phyloP scores from a whole-genome alignment of 2,113 vertebrate genomes.

The Trematomus loennbergii region DNA sequence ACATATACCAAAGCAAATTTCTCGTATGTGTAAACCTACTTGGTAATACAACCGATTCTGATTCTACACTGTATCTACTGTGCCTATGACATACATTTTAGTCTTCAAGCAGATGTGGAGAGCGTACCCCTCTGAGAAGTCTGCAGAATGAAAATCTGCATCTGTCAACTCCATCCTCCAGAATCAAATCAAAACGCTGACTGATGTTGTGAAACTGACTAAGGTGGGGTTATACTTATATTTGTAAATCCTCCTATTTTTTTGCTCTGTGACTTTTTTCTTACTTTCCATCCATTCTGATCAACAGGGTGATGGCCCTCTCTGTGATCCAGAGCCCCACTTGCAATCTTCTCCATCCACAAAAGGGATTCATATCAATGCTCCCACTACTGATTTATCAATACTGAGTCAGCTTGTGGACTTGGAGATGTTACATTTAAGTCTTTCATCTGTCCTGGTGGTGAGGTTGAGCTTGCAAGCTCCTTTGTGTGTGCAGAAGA shows the following conservation, averaged over 20 bases:
- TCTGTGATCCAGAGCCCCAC: conserved; percentile 1
- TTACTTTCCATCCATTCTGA: neutral
- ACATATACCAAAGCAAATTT: no score
- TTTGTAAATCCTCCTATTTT: neutral
- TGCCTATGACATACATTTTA: conserved; percentile 6
- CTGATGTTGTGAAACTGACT: conserved; percentile 25
- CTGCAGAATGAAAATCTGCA: conserved; percentile 67
- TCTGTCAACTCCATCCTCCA: conserved; percentile 38
- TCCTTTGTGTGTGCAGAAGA: conserved; percentile 41
- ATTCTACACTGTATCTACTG: no score
- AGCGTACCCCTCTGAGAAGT: conserved; percentile 72
- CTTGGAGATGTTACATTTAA: conserved; percentile 69
- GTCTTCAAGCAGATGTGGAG: conserved; percentile 49
- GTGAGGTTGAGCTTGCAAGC: conserved; percentile 63
- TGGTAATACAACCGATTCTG: no score
- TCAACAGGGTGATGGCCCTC: conserved; percentile 45
- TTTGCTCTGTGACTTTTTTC: neutral
- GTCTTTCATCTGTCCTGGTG: conserved; percentile 69
- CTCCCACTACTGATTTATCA: neutral
- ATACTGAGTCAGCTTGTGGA: neutral
- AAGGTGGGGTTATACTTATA: conserved; percentile 42
- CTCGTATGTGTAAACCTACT: no score
- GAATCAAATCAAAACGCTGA: conserved; percentile 40
- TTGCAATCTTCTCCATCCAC: conserved; percentile 5
- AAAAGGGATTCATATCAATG: conserved; percentile 12